Evolutionary conservation across 2,888 invertebrate species (phyloP).

Genomic region (Diaphora mendica): DNA sequence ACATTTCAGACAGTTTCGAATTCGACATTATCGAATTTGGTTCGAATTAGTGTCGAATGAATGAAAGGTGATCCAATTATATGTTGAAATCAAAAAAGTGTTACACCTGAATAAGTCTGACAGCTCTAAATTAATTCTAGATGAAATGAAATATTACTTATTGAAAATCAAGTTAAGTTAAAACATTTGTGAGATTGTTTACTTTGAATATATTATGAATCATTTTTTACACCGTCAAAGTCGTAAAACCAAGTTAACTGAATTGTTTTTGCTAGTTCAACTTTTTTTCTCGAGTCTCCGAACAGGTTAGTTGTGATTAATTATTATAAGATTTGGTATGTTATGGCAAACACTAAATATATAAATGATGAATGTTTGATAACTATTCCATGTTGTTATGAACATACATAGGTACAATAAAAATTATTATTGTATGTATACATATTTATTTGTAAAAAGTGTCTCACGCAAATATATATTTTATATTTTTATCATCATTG

Average conservation of each 20-base stretch:
- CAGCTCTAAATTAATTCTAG: not conserved
- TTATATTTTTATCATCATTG: not conserved
- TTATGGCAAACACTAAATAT: not conserved
- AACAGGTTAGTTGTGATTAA: not conserved
- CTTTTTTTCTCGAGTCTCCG: not conserved
- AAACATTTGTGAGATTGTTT: not conserved
- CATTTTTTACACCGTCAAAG: not conserved
- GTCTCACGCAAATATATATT: not conserved
- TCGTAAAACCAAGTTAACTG: not conserved
- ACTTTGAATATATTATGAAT: not conserved
- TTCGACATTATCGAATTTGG: not conserved
- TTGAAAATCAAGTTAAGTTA: not conserved
- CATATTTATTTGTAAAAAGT: too few relatives aligned
- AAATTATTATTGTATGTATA: too few relatives aligned
- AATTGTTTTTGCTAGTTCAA: not conserved
- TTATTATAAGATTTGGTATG: not conserved
- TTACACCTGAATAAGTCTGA: not conserved
- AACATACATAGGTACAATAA: too few relatives aligned
- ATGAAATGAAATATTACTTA: not conserved
- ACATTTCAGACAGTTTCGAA: not conserved
- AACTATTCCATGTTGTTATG: not conserved
- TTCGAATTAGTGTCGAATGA: not conserved
- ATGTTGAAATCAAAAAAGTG: not conserved
- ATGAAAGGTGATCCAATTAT: not conserved
- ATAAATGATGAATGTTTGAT: not conserved